Evolutionary conservation across 1,140 invertebrate species (phyloP), one percentile per base, ranked within the genome.

Genomic region (Macrosteles quadrilineatus): DNA sequence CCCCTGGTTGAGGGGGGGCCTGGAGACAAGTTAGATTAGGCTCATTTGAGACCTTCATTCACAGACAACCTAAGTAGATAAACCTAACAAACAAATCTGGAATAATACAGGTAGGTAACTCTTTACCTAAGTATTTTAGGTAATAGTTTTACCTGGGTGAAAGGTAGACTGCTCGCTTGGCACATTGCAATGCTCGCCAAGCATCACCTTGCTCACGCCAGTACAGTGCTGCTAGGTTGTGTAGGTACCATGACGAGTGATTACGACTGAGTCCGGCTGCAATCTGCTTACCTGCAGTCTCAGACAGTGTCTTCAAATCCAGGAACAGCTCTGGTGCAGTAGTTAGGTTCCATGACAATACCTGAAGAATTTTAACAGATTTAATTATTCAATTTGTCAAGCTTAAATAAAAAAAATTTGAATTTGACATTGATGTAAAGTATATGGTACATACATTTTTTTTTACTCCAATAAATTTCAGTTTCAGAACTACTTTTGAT

Each of bases 171-270:
- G 93, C 91, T 74, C 92, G 79, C 19, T 92, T 83, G 21, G 89
- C 86, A 81, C 94, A 96, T 77, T 95, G 92, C 62, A 95, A 81
- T 11, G 92, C 92, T 77, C 91, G 87, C 30, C 86, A 84, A 9
- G 91, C 87, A 78, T 93, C 85, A 29, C 93, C 94, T 76, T 87
- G 87, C 1, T 91, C 87, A 63, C 93, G 84, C 93, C 93, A 96
- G 82, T 92, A 95, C 68, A 95, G 87, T 17, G 92, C 87, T 50
- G 91, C 92, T 76, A 95, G 83, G 78, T 94, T 93, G 76, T 94
- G 90, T 76, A 94, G 87, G 21, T 94, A 82, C 93, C 93, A 96
- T 0, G 91, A 94, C 1, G 88, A 87, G 50, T 83, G 86, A 79
- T 95, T 94, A 77, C 85, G 84, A 67, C 81, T 77, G 11, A 95